phyloP scores from a whole-genome alignment of 2,888 invertebrate genomes.

The Hetaerina titia region DNA sequence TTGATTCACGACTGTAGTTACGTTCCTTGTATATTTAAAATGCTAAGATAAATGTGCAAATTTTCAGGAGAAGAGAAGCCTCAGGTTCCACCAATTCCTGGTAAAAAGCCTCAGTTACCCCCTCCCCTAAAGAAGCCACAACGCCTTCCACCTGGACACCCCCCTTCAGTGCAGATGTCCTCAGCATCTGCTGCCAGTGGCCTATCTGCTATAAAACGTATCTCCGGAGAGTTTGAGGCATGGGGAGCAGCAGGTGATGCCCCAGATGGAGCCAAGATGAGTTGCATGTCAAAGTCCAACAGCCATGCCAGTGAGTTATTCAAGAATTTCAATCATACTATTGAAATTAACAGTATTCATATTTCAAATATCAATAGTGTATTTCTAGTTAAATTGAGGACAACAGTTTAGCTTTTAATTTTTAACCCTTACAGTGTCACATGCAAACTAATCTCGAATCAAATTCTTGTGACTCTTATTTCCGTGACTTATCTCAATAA shows the following conservation, averaged over 20 bases:
- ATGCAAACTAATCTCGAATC: too few species aligned
- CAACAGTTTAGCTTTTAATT: too few species aligned
- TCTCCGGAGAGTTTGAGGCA: conserved; percentile 58
- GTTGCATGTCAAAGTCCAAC: conserved; percentile 33
- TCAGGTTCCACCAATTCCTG: conserved; percentile 70
- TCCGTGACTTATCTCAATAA: too few species aligned
- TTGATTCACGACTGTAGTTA: too few species aligned
- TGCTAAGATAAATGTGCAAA: background rate
- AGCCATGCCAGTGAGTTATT: conserved; percentile 29
- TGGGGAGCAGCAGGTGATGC: conserved; percentile 40
- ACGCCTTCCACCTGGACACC: conserved; percentile 62
- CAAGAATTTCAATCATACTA: too few species aligned
- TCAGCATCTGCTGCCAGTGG: conserved; percentile 47
- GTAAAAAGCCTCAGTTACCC: conserved; percentile 74
- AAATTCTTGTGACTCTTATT: too few species aligned
- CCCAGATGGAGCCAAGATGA: conserved; percentile 29
- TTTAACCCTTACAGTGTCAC: too few species aligned
- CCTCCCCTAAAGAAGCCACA: conserved; percentile 74
- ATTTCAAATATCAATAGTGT: too few species aligned
- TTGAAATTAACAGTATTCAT: too few species aligned
- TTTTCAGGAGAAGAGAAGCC: conserved; percentile 41
- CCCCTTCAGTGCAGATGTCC: background rate
- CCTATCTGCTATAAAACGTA: conserved; percentile 28
- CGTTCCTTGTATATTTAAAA: too few species aligned
- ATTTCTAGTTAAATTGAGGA: too few species aligned